Conservation (phyloP, 1,140 invertebrate species). For the Lanistes nyassanus region DNA sequence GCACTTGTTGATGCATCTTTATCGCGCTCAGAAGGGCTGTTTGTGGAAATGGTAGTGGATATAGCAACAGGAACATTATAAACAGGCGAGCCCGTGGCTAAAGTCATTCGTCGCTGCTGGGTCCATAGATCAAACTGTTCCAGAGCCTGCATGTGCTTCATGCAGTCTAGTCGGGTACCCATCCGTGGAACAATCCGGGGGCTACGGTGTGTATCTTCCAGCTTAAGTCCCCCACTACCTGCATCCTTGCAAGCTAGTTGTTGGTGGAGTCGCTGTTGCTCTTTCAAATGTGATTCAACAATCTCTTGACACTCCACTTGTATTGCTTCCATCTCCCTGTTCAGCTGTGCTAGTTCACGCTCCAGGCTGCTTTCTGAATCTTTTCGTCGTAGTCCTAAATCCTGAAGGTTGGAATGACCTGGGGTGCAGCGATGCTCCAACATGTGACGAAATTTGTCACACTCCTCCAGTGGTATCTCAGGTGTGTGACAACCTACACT, state of each 20-base stretch:
- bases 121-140: conserved; percentile 29
- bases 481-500: conserved; percentile 9
- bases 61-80: background rate
- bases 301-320: conserved; percentile 70
- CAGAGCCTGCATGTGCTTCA: conserved; percentile 54
- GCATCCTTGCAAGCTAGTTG: background rate
- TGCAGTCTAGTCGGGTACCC: conserved; percentile 70
- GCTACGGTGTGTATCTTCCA: conserved; percentile 48
- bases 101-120: conserved; percentile 19
- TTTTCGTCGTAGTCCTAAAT: conserved; percentile 42
- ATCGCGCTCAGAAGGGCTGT: conserved; percentile 40
- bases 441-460: conserved; percentile 59
- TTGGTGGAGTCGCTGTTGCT: conserved; percentile 34
- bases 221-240: background rate
- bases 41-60: conserved; percentile 25
- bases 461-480: conserved; percentile 54
- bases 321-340: conserved; percentile 72
- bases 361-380: conserved; percentile 68
- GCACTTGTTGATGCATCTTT: conserved; percentile 67
- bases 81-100: conserved; percentile 8
- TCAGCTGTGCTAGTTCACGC: conserved; percentile 68
- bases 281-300: conserved; percentile 54
- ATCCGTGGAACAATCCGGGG: conserved; percentile 65
- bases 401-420: conserved; percentile 33
- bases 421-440: conserved; percentile 54